Evolutionary conservation across 2,888 invertebrate genomes (phyloP).

Genomic region (Trisateles emortualis): DNA sequence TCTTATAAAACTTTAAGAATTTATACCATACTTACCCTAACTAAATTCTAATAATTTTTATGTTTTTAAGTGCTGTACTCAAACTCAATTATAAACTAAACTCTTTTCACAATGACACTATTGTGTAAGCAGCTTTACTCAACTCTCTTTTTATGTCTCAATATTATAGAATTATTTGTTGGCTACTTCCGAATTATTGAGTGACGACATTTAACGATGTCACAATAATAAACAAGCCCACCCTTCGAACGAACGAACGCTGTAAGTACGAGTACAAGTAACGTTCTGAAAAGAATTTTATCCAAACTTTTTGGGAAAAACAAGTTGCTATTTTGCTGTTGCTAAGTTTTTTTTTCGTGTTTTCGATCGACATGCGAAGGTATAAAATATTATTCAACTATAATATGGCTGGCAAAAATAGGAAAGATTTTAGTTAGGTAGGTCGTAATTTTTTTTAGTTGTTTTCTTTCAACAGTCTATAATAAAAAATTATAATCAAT

Average conservation of each 20-base stretch:
- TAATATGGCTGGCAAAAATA: neutral
- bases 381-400: neutral
- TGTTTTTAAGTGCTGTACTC: too few species aligned
- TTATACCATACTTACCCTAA: too few species aligned
- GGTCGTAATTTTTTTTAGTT: neutral
- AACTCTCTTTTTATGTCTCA: conserved; percentile 18
- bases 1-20: too few species aligned
- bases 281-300: conserved; percentile 6
- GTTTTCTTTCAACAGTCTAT: too few species aligned
- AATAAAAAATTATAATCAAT: too few species aligned
- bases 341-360: neutral
- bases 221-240: conserved; percentile 36
- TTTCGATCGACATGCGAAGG: neutral
- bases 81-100: too few species aligned
- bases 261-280: neutral
- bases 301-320: conserved; percentile 20
- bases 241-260: neutral
- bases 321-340: conserved; percentile 10
- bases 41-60: too few species aligned
- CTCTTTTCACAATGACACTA: neutral
- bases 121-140: neutral
- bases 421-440: neutral
- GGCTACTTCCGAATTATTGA: conserved; percentile 38
- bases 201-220: conserved; percentile 43
- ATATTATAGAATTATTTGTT: conserved; percentile 37